Conservation (phyloP, 1,140 invertebrate species). For the Drosophila bocqueti region DNA sequence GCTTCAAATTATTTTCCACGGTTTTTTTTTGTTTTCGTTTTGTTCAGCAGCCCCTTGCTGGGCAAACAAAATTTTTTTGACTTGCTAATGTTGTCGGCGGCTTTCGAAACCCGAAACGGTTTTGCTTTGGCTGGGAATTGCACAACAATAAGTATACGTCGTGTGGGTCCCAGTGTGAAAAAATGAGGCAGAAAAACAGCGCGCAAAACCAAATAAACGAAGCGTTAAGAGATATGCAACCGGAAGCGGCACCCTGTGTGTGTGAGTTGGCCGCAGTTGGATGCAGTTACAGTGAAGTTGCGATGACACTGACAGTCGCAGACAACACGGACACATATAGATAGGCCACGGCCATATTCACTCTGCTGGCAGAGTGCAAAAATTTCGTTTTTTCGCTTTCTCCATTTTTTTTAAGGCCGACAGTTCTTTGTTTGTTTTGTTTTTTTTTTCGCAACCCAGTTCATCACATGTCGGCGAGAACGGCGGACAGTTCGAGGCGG, state of each 20-base stretch:
- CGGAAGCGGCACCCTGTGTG: constrained; percentile 41
- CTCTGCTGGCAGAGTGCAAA: constrained; percentile 57
- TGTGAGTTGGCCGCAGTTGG: constrained; percentile 43
- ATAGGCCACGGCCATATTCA: constrained; percentile 40
- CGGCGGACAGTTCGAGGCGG: constrained; percentile 35
- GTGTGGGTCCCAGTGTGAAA: constrained; percentile 4
- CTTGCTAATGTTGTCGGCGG: constrained; percentile 54
- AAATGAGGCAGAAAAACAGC: constrained; percentile 47
- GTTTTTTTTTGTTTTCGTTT: constrained; percentile 3
- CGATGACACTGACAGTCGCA: constrained; percentile 44
- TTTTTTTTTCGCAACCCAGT: constrained; percentile 29
- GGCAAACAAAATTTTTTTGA: constrained; percentile 72
- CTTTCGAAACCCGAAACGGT: constrained; percentile 9
- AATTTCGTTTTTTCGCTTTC: constrained; percentile 23
- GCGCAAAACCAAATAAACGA: constrained; percentile 77
- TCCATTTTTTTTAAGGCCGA: constrained; percentile 9
- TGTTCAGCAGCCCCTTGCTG: constrained; percentile 40
- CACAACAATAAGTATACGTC: constrained; percentile 33
- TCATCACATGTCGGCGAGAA: constrained; percentile 61
- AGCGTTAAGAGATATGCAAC: constrained; percentile 75
- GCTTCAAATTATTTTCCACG: constrained; percentile 68
- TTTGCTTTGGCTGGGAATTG: constrained; percentile 20
- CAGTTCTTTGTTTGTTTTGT: constrained; percentile 31
- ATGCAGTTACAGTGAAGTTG: constrained; percentile 34
- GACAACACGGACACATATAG: constrained; percentile 31